Base-by-base conservation (phyloP, 2,888 invertebrate species). In the Melinaea marsaeus region DNA sequence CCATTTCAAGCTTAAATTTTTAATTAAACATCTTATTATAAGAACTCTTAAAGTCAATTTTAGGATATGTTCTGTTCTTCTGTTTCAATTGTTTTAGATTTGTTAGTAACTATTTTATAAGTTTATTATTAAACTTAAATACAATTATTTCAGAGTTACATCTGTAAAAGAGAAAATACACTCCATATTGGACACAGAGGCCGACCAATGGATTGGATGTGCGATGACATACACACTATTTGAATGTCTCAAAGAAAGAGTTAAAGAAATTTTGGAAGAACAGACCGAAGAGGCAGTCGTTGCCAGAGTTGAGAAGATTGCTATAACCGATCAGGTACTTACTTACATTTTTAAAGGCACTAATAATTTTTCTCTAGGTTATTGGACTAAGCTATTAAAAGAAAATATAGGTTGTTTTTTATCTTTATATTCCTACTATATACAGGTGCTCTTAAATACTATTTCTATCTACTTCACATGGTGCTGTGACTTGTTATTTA, bases 191-290 rank as follows among this genome's bases (percentile, higher is more conserved):
- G 87, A 90, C 13, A 87, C 91, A 11, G 96, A 97, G 83, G 96
- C 96, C 0, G 94, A 95, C 51, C 95, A 95, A 74, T 95, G 95
- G 92, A 76, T 97, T 13, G 98, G 97, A 0, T 95, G 95, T 87
- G 97, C 97, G 2, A 98, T 98, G 97, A 98, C 98, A 0, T 99
- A 97, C 79, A 96, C 97, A 0, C 85, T 99, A 60, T 97, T 99
- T 81, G 98, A 99, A 86, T 96, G 94, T 82, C 91, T 97, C 13
- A 97, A 97, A 82, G 98, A 98, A 80, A 95, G 94, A 76, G 92
- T 94, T 45, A 86, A 93, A 0, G 94, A 95, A 60, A 81, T 98
- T 60, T 87, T 96, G 7, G 88, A 91, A 0, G 93, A 92, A 1
- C 97, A 97, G 80, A 94, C 95, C 0, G 94, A 95, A 13, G 83